These are phyloP conservation scores for Neodiprion pinetum DNA, from an alignment of 1,140 invertebrate genomes.

Conservation along the genomic window DNA sequence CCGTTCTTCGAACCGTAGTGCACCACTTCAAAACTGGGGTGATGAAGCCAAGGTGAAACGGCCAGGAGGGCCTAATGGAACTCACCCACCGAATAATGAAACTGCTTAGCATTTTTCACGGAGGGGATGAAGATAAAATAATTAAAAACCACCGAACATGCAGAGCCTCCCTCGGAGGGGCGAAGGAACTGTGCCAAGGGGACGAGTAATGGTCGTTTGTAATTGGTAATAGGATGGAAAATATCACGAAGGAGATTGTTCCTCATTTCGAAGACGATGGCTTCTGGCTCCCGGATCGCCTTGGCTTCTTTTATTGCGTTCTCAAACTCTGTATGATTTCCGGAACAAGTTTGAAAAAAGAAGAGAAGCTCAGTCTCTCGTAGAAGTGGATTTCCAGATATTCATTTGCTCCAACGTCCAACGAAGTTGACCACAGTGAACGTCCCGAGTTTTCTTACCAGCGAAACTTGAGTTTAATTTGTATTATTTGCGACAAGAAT, in stretches of 20 bases:
- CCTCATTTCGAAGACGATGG: not conserved
- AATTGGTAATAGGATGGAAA: not conserved
- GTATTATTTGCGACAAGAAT: not conserved
- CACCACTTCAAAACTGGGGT: constrained; percentile 33
- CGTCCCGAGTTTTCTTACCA: too few species aligned
- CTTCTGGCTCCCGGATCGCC: too few species aligned
- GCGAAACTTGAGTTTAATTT: not conserved
- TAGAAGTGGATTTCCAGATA: too few species aligned
- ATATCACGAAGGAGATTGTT: not conserved
- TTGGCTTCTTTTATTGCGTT: too few species aligned
- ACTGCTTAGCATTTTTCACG: constrained; percentile 59
- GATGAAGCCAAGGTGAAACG: constrained; percentile 58
- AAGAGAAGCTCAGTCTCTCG: too few species aligned
- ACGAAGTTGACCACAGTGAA: too few species aligned
- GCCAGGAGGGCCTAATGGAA: constrained; percentile 54
- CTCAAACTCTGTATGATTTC: too few species aligned
- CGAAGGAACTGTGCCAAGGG: not conserved
- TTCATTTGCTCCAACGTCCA: too few species aligned
- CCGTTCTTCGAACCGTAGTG: constrained; percentile 43
- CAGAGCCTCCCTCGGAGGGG: not conserved
- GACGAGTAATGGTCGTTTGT: not conserved
- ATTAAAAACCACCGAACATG: constrained; percentile 18
- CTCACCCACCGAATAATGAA: constrained; percentile 60
- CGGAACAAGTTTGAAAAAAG: too few species aligned
- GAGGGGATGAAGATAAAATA: constrained; percentile 25